Base-by-base conservation (phyloP, 2,888 invertebrate species). In the Drosophila crucigera region DNA sequence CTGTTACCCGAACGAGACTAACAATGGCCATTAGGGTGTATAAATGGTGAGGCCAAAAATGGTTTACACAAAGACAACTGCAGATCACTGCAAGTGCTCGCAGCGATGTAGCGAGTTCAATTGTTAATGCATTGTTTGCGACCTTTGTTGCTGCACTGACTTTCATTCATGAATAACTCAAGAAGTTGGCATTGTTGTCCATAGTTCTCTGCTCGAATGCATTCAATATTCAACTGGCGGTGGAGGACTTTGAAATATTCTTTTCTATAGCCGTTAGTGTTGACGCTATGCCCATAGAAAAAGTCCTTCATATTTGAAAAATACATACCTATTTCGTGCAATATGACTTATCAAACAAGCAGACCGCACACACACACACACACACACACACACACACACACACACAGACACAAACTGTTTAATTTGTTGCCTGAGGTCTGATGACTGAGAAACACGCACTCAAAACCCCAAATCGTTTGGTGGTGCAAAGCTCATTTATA, bases 71-170 rank as follows among this genome's bases (percentile, higher is more conserved):
- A 80, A 76, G 77, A 76, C 83, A 76, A 72, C 74, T 83, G 80
- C 82, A 80, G 80, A 87, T 85, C 89, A 86, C 84, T 89, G 83
- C 85, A 85, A 85, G 85, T 85, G 89, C 78, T 67, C 67, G 68
- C 66, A 53, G 76, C 47, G 55, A 68, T 22, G 22, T 37, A 67
- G 41, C 39, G 33, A 50, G 54, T 25, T 52, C 78, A 60, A 75
- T 61, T 55, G 76, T 63, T 58, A 30, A 50, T 19, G 28, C 37
- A 50, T 66, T 63, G 65, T 68, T 37, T 62, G 35, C 25, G 56
- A 47, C 64, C 77, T 73, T 84, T 83, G 85, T 84, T 33, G 52
- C 79, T 65, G 60, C 68, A 68, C 82, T 89, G 89, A 85, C 85
- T 85, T 85, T 88, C 89, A 89, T 89, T 85, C 86, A 85, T 76